Evolutionary conservation across 2,113 vertebrate species (phyloP).

Genomic region (Seriola rivoliana): DNA sequence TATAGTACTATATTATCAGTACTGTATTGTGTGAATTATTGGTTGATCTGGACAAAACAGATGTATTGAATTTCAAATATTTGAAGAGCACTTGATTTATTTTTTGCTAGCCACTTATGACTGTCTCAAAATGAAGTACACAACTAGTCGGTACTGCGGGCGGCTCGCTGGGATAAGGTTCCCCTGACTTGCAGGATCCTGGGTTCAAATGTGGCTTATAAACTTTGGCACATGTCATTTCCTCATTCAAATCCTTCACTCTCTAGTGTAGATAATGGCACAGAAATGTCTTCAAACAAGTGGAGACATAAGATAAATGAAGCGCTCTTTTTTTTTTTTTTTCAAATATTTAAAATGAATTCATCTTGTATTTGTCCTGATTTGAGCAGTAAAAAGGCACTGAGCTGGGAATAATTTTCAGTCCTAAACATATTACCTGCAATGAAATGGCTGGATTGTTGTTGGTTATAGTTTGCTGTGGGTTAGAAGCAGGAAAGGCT

Average conservation of each 20-base stretch:
- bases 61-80: slow-evolving; percentile 45
- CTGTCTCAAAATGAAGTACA: slow-evolving; percentile 2
- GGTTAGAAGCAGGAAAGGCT: slow-evolving; percentile 64
- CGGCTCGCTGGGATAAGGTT: slow-evolving; percentile 8
- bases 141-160: background rate
- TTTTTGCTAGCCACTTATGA: background rate
- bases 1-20: slow-evolving; percentile 40
- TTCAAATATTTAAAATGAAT: slow-evolving; percentile 54
- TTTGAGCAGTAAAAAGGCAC: slow-evolving; percentile 79
- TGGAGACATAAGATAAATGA: slow-evolving; percentile 36
- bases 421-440: slow-evolving; percentile 59
- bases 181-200: background rate
- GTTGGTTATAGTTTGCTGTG: slow-evolving; percentile 57
- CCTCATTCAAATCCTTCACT: background rate
- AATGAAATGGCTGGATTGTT: slow-evolving; percentile 55
- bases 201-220: slow-evolving; percentile 26
- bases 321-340: background rate
- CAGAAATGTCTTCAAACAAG: slow-evolving; percentile 17
- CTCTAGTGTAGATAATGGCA: background rate
- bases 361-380: slow-evolving; percentile 55
- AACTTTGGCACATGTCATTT: slow-evolving; percentile 35
- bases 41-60: slow-evolving; percentile 40
- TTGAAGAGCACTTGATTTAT: slow-evolving; percentile 55
- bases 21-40: slow-evolving; percentile 54
- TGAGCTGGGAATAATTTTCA: slow-evolving; percentile 68